Base-by-base conservation (phyloP, 2,113 vertebrate species). In the Archocentrus centrarchus region DNA sequence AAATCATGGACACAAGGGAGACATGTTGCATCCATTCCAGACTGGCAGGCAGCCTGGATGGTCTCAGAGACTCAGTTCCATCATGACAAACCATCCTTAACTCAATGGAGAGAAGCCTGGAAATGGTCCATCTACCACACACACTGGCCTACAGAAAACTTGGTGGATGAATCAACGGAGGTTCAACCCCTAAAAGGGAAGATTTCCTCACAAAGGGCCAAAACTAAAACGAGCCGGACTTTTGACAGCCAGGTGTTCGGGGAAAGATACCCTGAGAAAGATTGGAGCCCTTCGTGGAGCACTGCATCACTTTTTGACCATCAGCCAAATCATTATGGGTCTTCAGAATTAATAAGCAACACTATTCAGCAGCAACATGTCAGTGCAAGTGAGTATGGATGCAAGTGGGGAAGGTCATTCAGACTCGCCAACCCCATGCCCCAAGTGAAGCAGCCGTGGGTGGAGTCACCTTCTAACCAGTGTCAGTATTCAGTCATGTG, bases 41-140 rank as follows among this genome's bases (percentile, higher is more conserved):
- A 94, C 61, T 95, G 93, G 93, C 82, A 81, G 35, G 41, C 62
- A 6, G 79, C 92, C 27, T 95, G 92, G 90, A 88, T 81, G 90
- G 59, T 93, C 58, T 89, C 87, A 50, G 86, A 91, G 59, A 81
- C 82, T 32, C 66, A 83, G n/a, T 76, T 85, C 32, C 80, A 30
- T 64, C 91, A 92, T 37, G 87, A 93, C 50, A 89, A 35, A 75
- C 91, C 89, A 2, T 94, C 92, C 1, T 47, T 89, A 1, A 86
- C 35, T 14, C 88, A 93, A 32, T 94, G 92, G 93, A 83, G 59
- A 20, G 89, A 90, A 15, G 83, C 92, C 3, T 94, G 92, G 92
- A 87, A 75, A 58, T 80, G 79, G 47, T 91, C 82, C 0, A 27
- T 6, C 24, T 80, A 86, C 62, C 80, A 88, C 55, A 62, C 66